These are phyloP conservation scores for Odontomachus brunneus DNA, from an alignment of 1,140 invertebrate genomes.

Conservation along the genomic window DNA sequence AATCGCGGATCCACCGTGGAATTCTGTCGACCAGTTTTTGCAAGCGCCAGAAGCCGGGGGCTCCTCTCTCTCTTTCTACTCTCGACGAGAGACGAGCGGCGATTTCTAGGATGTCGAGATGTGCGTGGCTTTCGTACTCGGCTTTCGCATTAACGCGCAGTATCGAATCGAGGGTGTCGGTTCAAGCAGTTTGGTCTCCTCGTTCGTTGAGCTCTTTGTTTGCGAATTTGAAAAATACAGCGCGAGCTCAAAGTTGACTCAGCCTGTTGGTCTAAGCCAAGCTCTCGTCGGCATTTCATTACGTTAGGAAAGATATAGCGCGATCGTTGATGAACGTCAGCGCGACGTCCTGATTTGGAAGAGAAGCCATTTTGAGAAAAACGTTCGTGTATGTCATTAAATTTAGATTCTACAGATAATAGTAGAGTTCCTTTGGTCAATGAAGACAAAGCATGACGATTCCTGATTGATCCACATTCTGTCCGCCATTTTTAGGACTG, in stretches of 20 bases:
- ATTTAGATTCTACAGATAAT: no score
- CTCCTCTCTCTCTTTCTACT: not conserved
- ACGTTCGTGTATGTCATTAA: no score
- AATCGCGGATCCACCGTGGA: constrained; percentile 65
- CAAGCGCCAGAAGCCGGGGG: not conserved
- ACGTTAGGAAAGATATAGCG: no score
- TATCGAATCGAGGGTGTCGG: not conserved
- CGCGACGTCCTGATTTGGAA: no score
- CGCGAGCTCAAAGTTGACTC: not conserved
- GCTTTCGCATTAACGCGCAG: constrained; percentile 29
- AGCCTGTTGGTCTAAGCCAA: not conserved
- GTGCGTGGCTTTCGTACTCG: constrained; percentile 1
- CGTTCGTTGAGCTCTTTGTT: not conserved
- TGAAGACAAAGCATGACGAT: no score
- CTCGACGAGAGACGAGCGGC: not conserved
- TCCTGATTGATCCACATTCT: no score
- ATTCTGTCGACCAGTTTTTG: constrained; percentile 67
- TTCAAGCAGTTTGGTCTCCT: not conserved
- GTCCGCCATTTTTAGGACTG: no score
- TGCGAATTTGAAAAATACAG: not conserved
- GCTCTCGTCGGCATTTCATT: no score
- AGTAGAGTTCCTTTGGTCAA: no score
- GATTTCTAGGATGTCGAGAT: constrained; percentile 19
- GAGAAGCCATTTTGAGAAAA: no score
- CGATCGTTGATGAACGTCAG: no score